A percentile compares a stretch with the other conserved stretches of the same genome.
These are phyloP conservation scores for Pluvianellus socialis DNA, from an alignment of 2,113 vertebrate genomes.

Conservation along the genomic window DNA sequence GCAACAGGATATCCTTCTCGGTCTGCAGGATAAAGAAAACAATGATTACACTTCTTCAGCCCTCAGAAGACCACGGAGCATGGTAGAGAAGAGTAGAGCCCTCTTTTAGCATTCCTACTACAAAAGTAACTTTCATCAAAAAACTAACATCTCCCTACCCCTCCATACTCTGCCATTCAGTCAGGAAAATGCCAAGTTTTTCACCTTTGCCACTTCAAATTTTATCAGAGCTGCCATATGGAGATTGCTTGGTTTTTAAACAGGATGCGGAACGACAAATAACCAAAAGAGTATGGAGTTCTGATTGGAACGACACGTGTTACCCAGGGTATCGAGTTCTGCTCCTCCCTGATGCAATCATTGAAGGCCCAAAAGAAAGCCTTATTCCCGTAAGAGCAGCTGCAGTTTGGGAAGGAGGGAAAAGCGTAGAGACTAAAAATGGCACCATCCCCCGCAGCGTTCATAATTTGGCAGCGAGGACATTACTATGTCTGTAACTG, in stretches of 20 bases:
- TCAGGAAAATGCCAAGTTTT: not conserved
- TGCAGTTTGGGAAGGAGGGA: not conserved
- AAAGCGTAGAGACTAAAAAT: not conserved
- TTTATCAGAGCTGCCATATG: not conserved
- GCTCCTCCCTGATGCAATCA: not conserved
- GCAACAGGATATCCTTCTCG: constrained; percentile 92
- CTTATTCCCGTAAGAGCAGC: not conserved
- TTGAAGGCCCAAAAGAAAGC: not conserved
- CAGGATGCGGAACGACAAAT: not conserved
- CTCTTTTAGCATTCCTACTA: not conserved
- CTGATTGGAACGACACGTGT: not conserved
- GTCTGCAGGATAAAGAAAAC: constrained; percentile 72
- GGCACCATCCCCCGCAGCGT: not conserved
- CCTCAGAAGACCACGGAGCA: not conserved
- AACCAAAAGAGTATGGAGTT: not conserved
- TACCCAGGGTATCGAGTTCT: not conserved
- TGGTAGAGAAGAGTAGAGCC: not conserved
- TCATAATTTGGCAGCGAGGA: not conserved
- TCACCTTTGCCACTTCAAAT: not conserved
- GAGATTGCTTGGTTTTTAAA: not conserved
- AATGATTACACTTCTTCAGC: not conserved
- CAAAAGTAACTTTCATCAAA: not conserved
- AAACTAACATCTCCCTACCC: not conserved
- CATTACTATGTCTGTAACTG: not conserved
- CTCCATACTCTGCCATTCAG: not conserved